Evolutionary conservation across 92 coral and sea anemone genomes (phyloP).

Genomic region (Phenganax stokvisi): DNA sequence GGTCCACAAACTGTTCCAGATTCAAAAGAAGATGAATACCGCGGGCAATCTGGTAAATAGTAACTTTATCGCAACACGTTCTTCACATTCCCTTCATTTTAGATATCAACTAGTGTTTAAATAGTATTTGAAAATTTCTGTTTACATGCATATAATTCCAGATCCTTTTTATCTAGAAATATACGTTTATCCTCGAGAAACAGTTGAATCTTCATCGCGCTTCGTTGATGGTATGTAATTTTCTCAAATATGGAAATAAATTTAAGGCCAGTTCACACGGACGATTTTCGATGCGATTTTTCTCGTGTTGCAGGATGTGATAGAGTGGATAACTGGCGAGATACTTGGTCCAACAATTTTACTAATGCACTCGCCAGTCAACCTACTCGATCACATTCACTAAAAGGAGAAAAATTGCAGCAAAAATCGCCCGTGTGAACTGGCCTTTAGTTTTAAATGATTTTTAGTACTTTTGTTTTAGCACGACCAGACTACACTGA

Average conservation of each 20-base stretch:
- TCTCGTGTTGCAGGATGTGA: too few relatives aligned
- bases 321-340: too few relatives aligned
- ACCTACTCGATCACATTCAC: too few relatives aligned
- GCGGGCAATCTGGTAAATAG: neutral
- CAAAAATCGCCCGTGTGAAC: too few relatives aligned
- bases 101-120: neutral
- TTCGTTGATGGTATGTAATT: neutral
- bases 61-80: neutral
- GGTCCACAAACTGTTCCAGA: neutral
- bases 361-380: too few relatives aligned
- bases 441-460: neutral
- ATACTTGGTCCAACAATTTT: too few relatives aligned
- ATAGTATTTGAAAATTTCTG: neutral
- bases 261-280: neutral
- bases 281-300: too few relatives aligned
- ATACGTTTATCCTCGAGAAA: slow-evolving; percentile 1
- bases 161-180: neutral
- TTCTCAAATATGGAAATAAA: neutral
- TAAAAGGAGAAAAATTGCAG: too few relatives aligned
- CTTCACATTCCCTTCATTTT: neutral
- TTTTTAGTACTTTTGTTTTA: neutral
- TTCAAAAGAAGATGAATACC: neutral
- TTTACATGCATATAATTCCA: neutral
- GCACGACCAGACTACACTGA: neutral
- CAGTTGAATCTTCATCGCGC: neutral